Evolutionary conservation across 64 coral and sea anemone genomes (phyloP).

Genomic region (Montipora efflorescens): DNA sequence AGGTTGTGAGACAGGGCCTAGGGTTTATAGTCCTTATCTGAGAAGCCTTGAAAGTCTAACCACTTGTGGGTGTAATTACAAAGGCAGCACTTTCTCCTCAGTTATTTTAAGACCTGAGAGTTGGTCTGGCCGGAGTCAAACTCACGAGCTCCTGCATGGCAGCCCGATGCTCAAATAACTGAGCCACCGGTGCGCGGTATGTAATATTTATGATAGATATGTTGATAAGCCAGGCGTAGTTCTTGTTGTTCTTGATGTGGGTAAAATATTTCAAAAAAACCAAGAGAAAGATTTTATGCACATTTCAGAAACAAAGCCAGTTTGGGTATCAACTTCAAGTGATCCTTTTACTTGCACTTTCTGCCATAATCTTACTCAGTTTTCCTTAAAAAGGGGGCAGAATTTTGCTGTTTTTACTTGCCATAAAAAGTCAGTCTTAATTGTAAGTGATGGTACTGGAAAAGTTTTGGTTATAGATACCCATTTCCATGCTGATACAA

Average conservation of each 20-base stretch:
- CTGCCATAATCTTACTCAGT: conserved; percentile 3
- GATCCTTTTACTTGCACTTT: conserved; percentile 26
- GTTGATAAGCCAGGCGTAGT: background rate
- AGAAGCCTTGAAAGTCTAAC: too few species aligned
- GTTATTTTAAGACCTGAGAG: too few species aligned
- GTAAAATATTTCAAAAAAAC: background rate
- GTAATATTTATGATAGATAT: background rate
- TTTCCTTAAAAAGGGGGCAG: background rate
- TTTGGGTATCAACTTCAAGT: conserved; percentile 13
- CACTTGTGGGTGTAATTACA: too few species aligned
- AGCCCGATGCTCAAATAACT: too few species aligned
- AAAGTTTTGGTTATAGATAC: conserved; percentile 26
- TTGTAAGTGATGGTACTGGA: conserved; percentile 17
- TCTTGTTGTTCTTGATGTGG: background rate
- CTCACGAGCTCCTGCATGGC: too few species aligned
- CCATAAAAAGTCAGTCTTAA: background rate
- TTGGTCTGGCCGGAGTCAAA: too few species aligned
- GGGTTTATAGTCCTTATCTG: too few species aligned
- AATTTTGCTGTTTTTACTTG: conserved; percentile 15
- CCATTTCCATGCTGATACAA: conserved; percentile 36
- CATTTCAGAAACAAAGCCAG: conserved; percentile 11
- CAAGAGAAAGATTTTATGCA: background rate
- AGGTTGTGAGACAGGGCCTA: too few species aligned
- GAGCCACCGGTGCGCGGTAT: too few species aligned
- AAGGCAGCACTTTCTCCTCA: too few species aligned